Conservation (phyloP, 2,888 invertebrate species). For the Chelonus formosanus region DNA sequence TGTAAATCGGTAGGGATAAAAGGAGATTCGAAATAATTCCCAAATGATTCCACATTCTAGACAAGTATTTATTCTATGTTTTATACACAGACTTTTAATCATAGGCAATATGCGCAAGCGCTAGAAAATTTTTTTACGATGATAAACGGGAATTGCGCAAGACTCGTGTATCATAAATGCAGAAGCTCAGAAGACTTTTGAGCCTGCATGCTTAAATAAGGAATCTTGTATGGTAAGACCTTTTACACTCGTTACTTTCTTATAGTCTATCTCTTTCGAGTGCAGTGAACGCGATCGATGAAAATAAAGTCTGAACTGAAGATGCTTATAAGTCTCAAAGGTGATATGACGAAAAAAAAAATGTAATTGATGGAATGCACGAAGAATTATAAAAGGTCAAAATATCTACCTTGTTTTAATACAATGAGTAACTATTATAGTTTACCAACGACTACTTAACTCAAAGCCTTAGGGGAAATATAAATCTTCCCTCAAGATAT, state of each 20-base stretch:
- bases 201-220: slow-evolving; percentile 12
- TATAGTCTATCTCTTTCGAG: slow-evolving; percentile 5
- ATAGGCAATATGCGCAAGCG: too few species aligned
- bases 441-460: slow-evolving; percentile 3
- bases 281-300: slow-evolving; percentile 8
- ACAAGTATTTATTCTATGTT: too few species aligned
- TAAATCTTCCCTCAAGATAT: slow-evolving; percentile 12
- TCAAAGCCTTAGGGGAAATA: background rate
- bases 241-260: slow-evolving; percentile 10
- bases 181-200: slow-evolving; percentile 11
- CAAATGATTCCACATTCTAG: too few species aligned
- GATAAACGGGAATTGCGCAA: slow-evolving; percentile 14
- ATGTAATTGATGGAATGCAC: background rate
- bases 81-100: too few species aligned
- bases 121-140: slow-evolving; percentile 4
- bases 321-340: background rate
- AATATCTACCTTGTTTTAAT: too few species aligned
- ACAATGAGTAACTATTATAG: background rate
- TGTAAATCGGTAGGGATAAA: too few species aligned
- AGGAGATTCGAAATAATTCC: too few species aligned
- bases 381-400: background rate
- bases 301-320: background rate
- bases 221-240: slow-evolving; percentile 1
- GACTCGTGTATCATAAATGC: slow-evolving; percentile 9
- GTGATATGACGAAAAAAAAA: background rate